These are phyloP conservation scores for Ceyx melanurus DNA, from an alignment of 2,113 vertebrate species.

Conservation along the genomic window DNA sequence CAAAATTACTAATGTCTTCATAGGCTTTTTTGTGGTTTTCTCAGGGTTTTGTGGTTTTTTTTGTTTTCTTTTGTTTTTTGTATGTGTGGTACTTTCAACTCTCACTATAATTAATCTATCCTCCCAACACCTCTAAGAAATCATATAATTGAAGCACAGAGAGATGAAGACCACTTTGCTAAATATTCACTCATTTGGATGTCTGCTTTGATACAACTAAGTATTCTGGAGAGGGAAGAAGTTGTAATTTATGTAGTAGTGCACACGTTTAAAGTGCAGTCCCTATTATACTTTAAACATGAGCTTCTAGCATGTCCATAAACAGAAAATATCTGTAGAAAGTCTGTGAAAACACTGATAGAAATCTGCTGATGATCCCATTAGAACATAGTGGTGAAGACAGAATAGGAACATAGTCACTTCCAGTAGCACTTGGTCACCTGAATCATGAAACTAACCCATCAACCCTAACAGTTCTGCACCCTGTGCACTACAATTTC, in stretches of 20 bases:
- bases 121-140: conserved; percentile 55
- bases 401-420: not conserved
- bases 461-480: not conserved
- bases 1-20: conserved; percentile 39
- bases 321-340: not conserved
- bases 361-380: not conserved
- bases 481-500: not conserved
- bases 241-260: not conserved
- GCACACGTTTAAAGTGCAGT: not conserved
- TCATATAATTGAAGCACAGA: conserved; percentile 30
- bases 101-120: conserved; percentile 51
- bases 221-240: not conserved
- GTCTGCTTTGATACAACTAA: not conserved
- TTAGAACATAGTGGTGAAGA: not conserved
- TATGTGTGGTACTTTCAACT: not conserved
- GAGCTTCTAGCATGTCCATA: not conserved
- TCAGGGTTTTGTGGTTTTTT: not conserved
- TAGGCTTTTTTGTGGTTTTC: conserved; percentile 38
- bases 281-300: not conserved
- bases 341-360: not conserved
- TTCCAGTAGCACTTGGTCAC: not conserved
- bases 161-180: conserved; percentile 13
- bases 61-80: not conserved
- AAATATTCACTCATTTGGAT: not conserved
- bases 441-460: not conserved